phyloP scores from a whole-genome alignment of 1,140 invertebrate species.

The Heliconius melpomene region DNA sequence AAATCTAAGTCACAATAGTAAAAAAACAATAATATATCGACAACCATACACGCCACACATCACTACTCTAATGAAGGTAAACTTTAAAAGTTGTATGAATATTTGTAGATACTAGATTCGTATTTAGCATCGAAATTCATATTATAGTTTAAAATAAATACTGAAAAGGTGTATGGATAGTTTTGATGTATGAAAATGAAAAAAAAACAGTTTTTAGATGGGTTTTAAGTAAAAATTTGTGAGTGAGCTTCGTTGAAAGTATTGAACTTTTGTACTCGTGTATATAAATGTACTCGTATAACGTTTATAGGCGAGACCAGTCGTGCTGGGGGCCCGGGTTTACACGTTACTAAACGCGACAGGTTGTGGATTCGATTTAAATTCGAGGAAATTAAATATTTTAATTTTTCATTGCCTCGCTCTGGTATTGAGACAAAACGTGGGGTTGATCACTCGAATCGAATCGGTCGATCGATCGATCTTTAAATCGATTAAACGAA shows the following conservation, averaged over 20 bases:
- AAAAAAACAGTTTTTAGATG: not conserved
- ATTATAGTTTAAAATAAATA: slow-evolving; percentile 32
- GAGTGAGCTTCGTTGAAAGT: not conserved
- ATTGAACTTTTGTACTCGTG: not conserved
- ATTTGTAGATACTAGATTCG: slow-evolving; percentile 23
- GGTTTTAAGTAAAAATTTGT: not conserved
- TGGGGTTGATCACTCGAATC: too few relatives aligned
- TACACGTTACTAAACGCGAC: too few relatives aligned
- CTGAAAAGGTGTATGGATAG: not conserved
- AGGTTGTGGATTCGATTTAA: too few relatives aligned
- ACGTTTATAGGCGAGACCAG: too few relatives aligned
- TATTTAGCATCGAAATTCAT: slow-evolving; percentile 23
- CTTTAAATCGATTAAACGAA: too few relatives aligned
- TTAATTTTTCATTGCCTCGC: too few relatives aligned
- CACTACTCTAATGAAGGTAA: slow-evolving; percentile 39
- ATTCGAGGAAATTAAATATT: too few relatives aligned
- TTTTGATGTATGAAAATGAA: not conserved
- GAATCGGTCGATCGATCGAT: too few relatives aligned
- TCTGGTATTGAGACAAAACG: too few relatives aligned
- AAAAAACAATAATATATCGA: slow-evolving; percentile 32
- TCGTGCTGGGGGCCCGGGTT: too few relatives aligned
- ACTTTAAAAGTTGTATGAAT: slow-evolving; percentile 30
- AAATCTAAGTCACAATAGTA: not conserved
- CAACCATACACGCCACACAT: slow-evolving; percentile 24
- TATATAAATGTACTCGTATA: too few relatives aligned